Percentiles rank a stretch among this genome's conserved stretches.
Conservation (phyloP, 2,113 vertebrate genomes). For the Calyptommatus sinebrachiatus region DNA sequence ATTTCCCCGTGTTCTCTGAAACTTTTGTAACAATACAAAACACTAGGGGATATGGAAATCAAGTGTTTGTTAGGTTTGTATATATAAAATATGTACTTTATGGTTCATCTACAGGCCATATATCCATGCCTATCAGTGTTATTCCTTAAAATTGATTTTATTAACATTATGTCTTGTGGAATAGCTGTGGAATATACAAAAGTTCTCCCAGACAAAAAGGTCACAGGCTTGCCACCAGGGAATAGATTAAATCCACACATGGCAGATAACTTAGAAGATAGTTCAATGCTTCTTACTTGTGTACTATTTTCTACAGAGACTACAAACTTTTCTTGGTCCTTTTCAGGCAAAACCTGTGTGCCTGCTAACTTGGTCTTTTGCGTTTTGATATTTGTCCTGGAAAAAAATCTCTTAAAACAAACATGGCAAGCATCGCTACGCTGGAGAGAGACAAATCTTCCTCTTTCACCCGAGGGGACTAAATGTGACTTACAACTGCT, state of each 20-base stretch:
- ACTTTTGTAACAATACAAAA: too few relatives aligned
- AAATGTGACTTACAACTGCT: conserved; percentile 70
- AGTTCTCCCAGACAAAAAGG: neutral
- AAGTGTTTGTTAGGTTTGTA: too few relatives aligned
- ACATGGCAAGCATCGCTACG: conserved; percentile 9
- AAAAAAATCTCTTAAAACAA: conserved; percentile 59
- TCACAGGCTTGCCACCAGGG: neutral
- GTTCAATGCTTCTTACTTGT: fast-evolving
- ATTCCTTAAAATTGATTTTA: too few relatives aligned
- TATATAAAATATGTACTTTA: too few relatives aligned
- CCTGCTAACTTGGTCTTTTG: neutral
- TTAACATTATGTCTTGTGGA: too few relatives aligned
- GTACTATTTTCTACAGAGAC: fast-evolving
- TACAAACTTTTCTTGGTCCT: neutral
- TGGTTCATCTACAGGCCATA: too few relatives aligned
- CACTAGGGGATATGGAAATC: too few relatives aligned
- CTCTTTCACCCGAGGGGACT: conserved; percentile 63
- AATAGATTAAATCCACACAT: neutral
- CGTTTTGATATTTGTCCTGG: conserved; percentile 25
- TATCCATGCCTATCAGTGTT: too few relatives aligned
- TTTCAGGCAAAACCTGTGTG: neutral
- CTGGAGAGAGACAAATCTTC: conserved; percentile 66
- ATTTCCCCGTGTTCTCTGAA: too few relatives aligned
- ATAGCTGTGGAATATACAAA: neutral
- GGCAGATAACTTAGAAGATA: neutral